A percentile compares a stretch with the other conserved stretches of the same genome.
These are phyloP conservation scores for Phaethon lepturus DNA, from an alignment of 2,113 vertebrate genomes.

Conservation along the genomic window DNA sequence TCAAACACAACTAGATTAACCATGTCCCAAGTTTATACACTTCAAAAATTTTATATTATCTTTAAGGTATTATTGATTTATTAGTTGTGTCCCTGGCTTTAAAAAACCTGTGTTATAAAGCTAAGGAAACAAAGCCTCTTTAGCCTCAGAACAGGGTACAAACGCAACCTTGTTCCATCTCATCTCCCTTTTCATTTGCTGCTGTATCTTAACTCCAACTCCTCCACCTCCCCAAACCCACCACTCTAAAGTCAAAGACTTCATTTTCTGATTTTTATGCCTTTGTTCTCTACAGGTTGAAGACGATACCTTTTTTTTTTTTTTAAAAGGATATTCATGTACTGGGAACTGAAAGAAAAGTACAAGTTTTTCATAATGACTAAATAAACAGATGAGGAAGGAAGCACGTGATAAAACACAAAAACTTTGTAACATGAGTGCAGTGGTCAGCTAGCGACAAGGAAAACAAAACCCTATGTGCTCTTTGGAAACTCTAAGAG, in stretches of 20 bases:
- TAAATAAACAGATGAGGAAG: background rate
- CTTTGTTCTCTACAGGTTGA: background rate
- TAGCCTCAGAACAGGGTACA: background rate
- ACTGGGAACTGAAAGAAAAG: background rate
- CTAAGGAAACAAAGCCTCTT: background rate
- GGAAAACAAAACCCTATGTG: background rate
- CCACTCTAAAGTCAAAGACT: background rate
- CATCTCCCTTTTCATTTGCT: background rate
- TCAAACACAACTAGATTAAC: background rate
- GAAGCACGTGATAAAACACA: background rate
- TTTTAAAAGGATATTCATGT: background rate
- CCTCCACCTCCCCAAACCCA: rapidly evolving
- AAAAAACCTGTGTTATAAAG: background rate
- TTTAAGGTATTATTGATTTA: background rate
- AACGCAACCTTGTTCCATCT: background rate
- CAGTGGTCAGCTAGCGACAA: background rate
- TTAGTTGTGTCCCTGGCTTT: background rate
- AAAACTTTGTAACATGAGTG: background rate
- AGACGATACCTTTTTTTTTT: no score
- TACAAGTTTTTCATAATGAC: background rate
- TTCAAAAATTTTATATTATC: background rate
- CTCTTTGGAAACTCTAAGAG: background rate
- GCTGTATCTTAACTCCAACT: background rate
- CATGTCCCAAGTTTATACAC: background rate
- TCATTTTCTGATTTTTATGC: background rate